Evolutionary conservation across 2,888 invertebrate species (phyloP).

Genomic region (Yponomeuta sedellus): DNA sequence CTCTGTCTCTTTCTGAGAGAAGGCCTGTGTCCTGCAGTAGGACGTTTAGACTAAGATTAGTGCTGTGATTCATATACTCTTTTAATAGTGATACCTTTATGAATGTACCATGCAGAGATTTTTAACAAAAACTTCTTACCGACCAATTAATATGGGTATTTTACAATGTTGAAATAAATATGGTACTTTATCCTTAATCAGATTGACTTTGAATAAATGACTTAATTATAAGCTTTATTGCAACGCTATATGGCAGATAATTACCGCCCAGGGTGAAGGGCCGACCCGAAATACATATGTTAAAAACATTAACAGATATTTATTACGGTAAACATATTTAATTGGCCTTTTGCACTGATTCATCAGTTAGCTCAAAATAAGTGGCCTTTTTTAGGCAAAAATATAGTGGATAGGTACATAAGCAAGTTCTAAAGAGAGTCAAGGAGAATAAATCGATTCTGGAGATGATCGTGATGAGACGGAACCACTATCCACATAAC

Average conservation of each 20-base stretch:
- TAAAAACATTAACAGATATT: background rate
- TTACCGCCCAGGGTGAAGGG: background rate
- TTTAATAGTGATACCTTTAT: too few relatives aligned
- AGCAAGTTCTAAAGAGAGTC: too few relatives aligned
- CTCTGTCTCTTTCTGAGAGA: too few relatives aligned
- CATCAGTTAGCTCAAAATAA: background rate
- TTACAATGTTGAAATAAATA: background rate
- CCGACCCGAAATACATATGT: background rate
- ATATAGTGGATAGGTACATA: too few relatives aligned
- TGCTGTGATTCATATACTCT: too few relatives aligned
- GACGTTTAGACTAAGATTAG: too few relatives aligned
- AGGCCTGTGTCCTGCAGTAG: too few relatives aligned
- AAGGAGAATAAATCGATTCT: too few relatives aligned
- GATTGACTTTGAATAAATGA: background rate
- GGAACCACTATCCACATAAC: too few relatives aligned
- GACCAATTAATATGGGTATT: background rate
- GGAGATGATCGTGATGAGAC: too few relatives aligned
- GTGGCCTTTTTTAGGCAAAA: background rate
- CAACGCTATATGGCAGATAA: background rate
- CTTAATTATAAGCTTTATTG: background rate
- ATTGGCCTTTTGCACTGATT: background rate
- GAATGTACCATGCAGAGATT: too few relatives aligned
- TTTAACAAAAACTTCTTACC: too few relatives aligned
- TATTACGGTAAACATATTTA: background rate
- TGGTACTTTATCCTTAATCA: background rate